A percentile compares a stretch with the other conserved stretches of the same genome.
These are phyloP conservation scores for Notarius quadriscutis DNA, from an alignment of 2,113 vertebrate species.

Conservation along the genomic window DNA sequence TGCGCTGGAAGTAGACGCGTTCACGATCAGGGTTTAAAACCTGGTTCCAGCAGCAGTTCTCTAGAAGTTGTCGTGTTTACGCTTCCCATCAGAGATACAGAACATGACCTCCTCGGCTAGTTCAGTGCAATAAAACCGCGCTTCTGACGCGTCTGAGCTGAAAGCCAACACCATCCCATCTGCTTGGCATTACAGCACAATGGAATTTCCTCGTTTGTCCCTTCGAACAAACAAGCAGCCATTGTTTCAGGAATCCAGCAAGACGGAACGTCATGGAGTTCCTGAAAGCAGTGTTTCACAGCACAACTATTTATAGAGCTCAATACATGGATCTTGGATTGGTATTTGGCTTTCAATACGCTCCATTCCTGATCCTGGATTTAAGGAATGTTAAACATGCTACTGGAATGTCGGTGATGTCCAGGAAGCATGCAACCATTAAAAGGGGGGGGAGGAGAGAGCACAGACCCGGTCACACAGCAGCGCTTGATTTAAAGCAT, in stretches of 20 bases:
- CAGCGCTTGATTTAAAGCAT: slow-evolving; percentile 35
- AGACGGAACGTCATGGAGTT: slow-evolving; percentile 15
- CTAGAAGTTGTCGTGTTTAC: not conserved
- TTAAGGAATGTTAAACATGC: slow-evolving; percentile 8
- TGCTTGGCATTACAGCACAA: slow-evolving; percentile 28
- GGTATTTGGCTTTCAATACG: not conserved
- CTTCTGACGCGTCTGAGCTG: not conserved
- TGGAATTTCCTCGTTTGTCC: slow-evolving; percentile 26
- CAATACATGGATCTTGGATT: not conserved
- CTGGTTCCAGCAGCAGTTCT: not conserved
- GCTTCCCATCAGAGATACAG: not conserved
- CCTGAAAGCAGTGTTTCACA: not conserved
- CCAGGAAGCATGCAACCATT: slow-evolving; percentile 57
- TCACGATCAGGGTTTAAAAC: not conserved
- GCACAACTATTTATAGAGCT: not conserved
- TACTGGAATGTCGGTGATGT: slow-evolving; percentile 61
- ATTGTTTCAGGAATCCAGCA: slow-evolving; percentile 31
- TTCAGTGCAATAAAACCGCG: not conserved
- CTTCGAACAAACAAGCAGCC: slow-evolving; percentile 12
- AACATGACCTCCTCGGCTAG: not conserved
- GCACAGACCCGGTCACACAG: slow-evolving; percentile 57
- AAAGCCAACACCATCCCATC: slow-evolving; percentile 11
- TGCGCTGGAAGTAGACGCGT: not conserved
- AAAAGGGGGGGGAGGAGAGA: not conserved
- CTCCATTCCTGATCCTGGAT: not conserved